A percentile compares a stretch with the other conserved stretches of the same genome.
Evolutionary conservation across 2,797 vertebrate genomes (phyloP).

Genomic region (Taeniopygia guttata): DNA sequence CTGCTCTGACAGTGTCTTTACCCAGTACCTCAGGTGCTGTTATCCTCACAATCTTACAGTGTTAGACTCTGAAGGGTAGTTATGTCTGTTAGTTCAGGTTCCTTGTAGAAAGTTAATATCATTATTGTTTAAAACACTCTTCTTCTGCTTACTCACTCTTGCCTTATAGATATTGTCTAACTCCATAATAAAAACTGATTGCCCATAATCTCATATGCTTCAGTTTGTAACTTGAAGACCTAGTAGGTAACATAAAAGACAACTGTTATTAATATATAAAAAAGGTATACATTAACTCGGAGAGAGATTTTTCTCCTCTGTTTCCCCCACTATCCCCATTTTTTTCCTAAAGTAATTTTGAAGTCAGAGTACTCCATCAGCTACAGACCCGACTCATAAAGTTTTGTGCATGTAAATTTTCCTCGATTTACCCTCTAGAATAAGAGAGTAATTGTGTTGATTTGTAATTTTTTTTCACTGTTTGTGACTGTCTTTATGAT

Average conservation of each 20-base stretch:
- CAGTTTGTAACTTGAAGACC: neutral
- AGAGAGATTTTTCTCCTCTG: neutral
- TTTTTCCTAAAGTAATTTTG: neutral
- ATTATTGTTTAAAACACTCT: neutral
- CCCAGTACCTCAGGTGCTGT: neutral
- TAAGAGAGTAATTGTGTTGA: neutral
- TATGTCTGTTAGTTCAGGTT: neutral
- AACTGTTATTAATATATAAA: neutral
- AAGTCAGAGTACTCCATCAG: neutral
- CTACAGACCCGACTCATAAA: neutral
- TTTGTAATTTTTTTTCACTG: neutral
- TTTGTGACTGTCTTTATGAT: neutral
- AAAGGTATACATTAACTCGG: neutral
- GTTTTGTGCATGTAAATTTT: neutral
- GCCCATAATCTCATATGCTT: neutral
- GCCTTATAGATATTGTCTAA: neutral
- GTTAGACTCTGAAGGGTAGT: neutral
- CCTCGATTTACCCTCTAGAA: neutral
- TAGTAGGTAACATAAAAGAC: neutral
- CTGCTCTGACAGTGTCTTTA: neutral
- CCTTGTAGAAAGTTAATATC: neutral
- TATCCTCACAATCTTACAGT: neutral
- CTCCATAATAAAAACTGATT: neutral
- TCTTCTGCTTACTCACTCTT: neutral
- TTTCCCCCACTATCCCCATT: accelerated